These are phyloP conservation scores for Elaphurus davidianus DNA, from an alignment of 2,113 vertebrate species.

Conservation along the genomic window DNA sequence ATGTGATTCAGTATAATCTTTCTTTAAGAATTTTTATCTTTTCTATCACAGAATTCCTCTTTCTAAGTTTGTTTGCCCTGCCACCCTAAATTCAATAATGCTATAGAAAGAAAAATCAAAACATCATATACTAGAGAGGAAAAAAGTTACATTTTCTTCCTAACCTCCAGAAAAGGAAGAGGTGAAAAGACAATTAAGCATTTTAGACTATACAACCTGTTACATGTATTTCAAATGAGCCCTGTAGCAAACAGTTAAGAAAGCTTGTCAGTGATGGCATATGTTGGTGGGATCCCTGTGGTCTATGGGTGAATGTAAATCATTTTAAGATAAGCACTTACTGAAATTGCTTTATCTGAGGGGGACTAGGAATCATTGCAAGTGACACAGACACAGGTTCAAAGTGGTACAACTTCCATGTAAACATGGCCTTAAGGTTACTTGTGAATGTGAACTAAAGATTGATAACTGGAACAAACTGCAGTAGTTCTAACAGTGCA, in stretches of 20 bases:
- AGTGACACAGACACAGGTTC: slow-evolving; percentile 2
- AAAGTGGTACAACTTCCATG: not conserved
- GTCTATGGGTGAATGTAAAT: slow-evolving; percentile 39
- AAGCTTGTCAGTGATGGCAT: not conserved
- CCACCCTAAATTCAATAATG: not conserved
- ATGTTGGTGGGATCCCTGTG: not conserved
- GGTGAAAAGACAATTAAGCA: not conserved
- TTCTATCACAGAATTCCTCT: slow-evolving; percentile 5
- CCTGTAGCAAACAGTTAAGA: not conserved
- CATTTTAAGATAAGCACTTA: slow-evolving; percentile 59
- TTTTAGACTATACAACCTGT: not conserved
- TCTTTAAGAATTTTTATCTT: not conserved
- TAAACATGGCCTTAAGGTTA: not conserved
- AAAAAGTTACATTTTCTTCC: not conserved
- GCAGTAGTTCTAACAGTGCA: not conserved
- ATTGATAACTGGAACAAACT: not conserved
- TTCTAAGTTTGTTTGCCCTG: not conserved
- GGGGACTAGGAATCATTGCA: slow-evolving; percentile 26
- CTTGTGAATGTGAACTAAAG: not conserved
- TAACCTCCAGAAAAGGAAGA: not conserved
- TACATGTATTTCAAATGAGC: not conserved
- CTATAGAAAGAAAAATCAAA: not conserved
- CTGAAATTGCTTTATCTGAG: slow-evolving; percentile 46
- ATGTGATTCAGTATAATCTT: not conserved
- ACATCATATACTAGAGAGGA: not conserved